Evolutionary conservation across 2,888 invertebrate species (phyloP).

Genomic region (Cerastis rubricosa): DNA sequence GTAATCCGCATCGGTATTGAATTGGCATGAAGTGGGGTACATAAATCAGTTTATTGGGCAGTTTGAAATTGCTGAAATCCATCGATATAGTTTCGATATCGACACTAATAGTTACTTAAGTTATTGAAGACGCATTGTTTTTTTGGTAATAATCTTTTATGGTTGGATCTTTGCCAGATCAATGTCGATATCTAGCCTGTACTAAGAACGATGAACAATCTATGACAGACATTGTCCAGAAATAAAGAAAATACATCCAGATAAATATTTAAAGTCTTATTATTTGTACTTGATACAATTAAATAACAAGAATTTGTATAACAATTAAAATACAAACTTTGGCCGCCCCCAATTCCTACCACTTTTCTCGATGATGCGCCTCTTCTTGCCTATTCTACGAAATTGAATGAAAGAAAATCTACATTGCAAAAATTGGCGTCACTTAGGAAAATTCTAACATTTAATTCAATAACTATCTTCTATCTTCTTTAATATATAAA

Average conservation of each 20-base stretch:
- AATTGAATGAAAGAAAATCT: too few relatives aligned
- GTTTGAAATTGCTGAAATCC: background rate
- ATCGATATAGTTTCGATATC: background rate
- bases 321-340: too few relatives aligned
- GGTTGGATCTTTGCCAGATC: slow-evolving; percentile 1
- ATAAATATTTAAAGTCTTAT: too few relatives aligned
- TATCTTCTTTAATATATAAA: too few relatives aligned
- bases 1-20: background rate
- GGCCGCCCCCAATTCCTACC: too few relatives aligned
- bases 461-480: background rate
- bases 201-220: background rate
- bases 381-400: too few relatives aligned
- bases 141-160: background rate
- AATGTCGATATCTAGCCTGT: background rate
- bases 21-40: background rate
- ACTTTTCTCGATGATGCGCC: too few relatives aligned
- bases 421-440: too few relatives aligned
- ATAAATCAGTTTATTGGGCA: background rate
- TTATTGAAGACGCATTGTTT: background rate
- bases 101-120: background rate
- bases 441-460: background rate
- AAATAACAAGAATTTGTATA: too few relatives aligned
- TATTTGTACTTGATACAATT: too few relatives aligned
- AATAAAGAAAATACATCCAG: background rate
- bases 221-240: background rate